Conservation (phyloP, 2,888 invertebrate genomes). For the Ennomos quercinarius region DNA sequence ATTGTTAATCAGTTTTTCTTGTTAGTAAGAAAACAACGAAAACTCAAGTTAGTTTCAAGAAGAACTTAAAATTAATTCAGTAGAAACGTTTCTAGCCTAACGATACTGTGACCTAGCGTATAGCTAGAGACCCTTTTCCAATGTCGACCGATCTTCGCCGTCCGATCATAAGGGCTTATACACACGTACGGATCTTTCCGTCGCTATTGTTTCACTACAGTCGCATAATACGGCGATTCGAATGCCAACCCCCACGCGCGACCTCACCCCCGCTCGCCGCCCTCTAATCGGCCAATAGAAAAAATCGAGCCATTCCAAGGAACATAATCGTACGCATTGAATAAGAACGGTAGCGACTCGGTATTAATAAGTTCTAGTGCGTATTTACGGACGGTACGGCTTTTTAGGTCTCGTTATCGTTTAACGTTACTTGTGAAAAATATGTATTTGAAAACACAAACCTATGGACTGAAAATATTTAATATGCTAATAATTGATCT, state of each 20-base stretch:
- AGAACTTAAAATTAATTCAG: no score
- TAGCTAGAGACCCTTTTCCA: neutral
- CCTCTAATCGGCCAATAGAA: slow-evolving; percentile 44
- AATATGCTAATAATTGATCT: no score
- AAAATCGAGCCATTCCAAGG: slow-evolving; percentile 47
- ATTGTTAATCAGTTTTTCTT: no score
- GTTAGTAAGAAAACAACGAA: no score
- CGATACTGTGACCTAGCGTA: no score
- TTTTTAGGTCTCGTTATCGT: slow-evolving; percentile 8
- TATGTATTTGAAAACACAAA: no score
- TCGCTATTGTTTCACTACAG: slow-evolving; percentile 42
- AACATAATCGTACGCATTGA: slow-evolving; percentile 55
- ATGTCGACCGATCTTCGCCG: slow-evolving; percentile 6
- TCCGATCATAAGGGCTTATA: slow-evolving; percentile 33
- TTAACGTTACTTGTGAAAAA: neutral
- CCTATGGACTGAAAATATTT: no score
- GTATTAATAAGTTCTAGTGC: slow-evolving; percentile 53
- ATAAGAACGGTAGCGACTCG: slow-evolving; percentile 46
- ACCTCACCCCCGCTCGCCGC: slow-evolving; percentile 24
- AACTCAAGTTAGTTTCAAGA: no score
- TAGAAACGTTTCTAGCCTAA: no score
- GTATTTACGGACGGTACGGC: slow-evolving; percentile 33
- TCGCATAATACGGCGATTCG: slow-evolving; percentile 47
- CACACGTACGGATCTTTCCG: slow-evolving; percentile 35
- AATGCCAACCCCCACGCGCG: slow-evolving; percentile 38